Evolutionary conservation across 2,113 vertebrate genomes (phyloP).

Genomic region (Carassius auratus): DNA sequence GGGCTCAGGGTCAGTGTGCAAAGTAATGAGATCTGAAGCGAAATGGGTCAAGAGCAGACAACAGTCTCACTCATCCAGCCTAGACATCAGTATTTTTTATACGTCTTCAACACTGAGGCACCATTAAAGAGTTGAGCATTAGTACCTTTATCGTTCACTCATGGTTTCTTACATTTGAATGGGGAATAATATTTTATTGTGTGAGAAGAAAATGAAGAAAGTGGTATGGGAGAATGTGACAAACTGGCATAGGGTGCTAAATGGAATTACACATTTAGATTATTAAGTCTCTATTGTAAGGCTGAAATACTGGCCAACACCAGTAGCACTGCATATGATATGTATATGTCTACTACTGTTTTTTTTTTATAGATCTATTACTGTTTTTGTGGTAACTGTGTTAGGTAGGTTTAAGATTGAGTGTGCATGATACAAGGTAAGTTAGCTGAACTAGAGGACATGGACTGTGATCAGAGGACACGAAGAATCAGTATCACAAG

Average conservation of each 20-base stretch:
- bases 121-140: neutral
- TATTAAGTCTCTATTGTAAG: too few relatives aligned
- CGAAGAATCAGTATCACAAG: neutral
- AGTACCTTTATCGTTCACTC: neutral
- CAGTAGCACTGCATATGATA: neutral
- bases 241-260: too few relatives aligned
- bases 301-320: neutral
- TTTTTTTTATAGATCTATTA: neutral
- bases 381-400: conserved; percentile 20
- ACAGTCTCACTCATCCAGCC: neutral
- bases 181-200: neutral
- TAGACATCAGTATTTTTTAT: too few relatives aligned
- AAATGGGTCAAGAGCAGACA: conserved; percentile 12
- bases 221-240: too few relatives aligned
- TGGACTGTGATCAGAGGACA: neutral
- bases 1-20: neutral
- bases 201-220: neutral
- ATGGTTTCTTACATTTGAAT: neutral
- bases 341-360: too few relatives aligned
- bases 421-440: conserved; percentile 1
- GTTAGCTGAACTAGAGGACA: neutral
- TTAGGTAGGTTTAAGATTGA: conserved; percentile 33
- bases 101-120: neutral
- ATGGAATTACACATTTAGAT: too few relatives aligned
- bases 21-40: conserved; percentile 15